These are phyloP conservation scores for Nymphalis c-album DNA, from an alignment of 2,888 invertebrate genomes.

Conservation along the genomic window DNA sequence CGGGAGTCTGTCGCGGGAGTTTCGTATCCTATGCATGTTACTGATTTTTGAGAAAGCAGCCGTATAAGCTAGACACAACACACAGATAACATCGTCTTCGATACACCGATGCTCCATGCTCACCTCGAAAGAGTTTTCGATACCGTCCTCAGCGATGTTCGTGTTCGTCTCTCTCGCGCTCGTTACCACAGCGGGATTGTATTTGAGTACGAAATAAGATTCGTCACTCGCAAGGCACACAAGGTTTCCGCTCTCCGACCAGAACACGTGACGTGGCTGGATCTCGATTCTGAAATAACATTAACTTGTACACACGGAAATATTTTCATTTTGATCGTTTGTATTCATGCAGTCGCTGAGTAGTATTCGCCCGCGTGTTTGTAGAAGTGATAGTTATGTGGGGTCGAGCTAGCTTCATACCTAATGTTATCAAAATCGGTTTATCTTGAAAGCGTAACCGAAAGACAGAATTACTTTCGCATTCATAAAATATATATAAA, in stretches of 20 bases:
- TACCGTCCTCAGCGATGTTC: conserved; percentile 92
- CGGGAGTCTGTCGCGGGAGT: too few species aligned
- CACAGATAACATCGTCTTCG: not conserved
- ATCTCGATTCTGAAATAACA: conserved; percentile 92
- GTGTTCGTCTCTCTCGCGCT: conserved; percentile 88
- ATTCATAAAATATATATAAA: too few species aligned
- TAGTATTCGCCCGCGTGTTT: too few species aligned
- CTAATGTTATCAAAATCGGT: too few species aligned
- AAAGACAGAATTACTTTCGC: too few species aligned
- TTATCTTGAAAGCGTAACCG: too few species aligned
- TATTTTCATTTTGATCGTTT: not conserved
- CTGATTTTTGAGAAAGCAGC: too few species aligned
- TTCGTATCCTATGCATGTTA: too few species aligned
- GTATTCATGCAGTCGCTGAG: not conserved
- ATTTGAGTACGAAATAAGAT: conserved; percentile 95
- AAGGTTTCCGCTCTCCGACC: conserved; percentile 97
- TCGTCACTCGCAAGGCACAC: conserved; percentile 98
- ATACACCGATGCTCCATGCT: not conserved
- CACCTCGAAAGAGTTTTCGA: conserved; percentile 98
- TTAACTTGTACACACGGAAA: not conserved
- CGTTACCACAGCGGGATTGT: conserved; percentile 91
- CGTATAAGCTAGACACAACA: not conserved
- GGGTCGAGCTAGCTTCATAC: too few species aligned
- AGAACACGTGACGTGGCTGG: conserved; percentile 94
- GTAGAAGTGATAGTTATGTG: too few species aligned